phyloP scores from a whole-genome alignment of 2,888 invertebrate genomes.

The Tenthredo amoena region DNA sequence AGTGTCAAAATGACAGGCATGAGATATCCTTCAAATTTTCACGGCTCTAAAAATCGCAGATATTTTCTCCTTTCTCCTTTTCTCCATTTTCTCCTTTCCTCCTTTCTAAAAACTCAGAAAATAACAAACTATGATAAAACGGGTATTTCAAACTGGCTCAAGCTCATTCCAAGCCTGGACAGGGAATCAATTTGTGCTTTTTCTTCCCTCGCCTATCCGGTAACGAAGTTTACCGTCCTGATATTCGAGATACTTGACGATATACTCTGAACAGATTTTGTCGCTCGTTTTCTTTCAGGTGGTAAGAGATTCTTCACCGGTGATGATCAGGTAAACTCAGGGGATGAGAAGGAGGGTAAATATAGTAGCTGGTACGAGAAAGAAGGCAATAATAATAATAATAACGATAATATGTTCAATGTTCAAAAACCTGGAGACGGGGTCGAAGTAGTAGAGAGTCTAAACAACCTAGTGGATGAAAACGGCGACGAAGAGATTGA shows the following conservation, averaged over 20 bases:
- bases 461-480: background rate
- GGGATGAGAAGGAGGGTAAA: background rate
- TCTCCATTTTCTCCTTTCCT: too few species aligned
- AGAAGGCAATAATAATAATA: background rate
- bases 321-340: background rate
- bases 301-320: conserved; percentile 24
- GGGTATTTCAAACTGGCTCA: background rate
- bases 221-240: conserved; percentile 13
- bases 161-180: background rate
- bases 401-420: background rate
- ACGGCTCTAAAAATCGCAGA: background rate
- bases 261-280: background rate
- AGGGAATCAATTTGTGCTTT: background rate
- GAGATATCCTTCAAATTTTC: background rate
- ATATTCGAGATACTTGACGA: background rate
- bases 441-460: background rate
- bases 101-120: too few species aligned
- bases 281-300: background rate
- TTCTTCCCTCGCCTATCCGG: background rate
- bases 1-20: background rate
- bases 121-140: background rate
- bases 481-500: conserved; percentile 1
- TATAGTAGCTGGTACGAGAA: background rate
- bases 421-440: background rate
- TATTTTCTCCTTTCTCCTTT: too few species aligned